A percentile compares a stretch with the other conserved stretches of the same genome.
Evolutionary conservation across 1,140 invertebrate genomes (phyloP).

Genomic region (Geopemphigus sp.): DNA sequence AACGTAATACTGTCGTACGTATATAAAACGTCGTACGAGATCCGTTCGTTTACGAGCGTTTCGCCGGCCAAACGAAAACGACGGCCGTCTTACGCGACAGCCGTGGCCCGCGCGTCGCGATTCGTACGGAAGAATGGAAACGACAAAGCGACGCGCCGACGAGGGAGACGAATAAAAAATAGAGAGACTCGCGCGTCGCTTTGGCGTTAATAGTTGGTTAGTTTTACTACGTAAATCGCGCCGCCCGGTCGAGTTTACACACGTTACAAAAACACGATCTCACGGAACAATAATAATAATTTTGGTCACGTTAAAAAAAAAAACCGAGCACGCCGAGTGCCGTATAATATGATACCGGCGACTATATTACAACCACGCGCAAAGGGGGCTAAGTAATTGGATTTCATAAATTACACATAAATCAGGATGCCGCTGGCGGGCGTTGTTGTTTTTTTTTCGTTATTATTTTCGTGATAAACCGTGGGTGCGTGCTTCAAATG

Average conservation of each 20-base stretch:
- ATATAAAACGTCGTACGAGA: too few species aligned
- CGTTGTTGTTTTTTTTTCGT: slow-evolving; percentile 1
- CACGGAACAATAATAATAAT: slow-evolving; percentile 25
- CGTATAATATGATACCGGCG: not conserved
- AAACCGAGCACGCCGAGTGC: not conserved
- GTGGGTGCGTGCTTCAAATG: slow-evolving; percentile 48
- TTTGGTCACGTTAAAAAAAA: slow-evolving; percentile 39
- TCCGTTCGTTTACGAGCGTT: too few species aligned
- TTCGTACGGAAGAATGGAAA: too few species aligned
- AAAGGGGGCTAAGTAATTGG: slow-evolving; percentile 46
- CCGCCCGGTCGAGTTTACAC: not conserved
- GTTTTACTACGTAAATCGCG: slow-evolving; percentile 32
- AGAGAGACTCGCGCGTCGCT: not conserved
- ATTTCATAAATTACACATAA: slow-evolving; percentile 44
- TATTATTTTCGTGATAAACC: slow-evolving; percentile 45
- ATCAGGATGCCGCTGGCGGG: slow-evolving; percentile 46
- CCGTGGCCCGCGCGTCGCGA: too few species aligned
- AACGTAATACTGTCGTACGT: too few species aligned
- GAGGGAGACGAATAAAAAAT: not conserved
- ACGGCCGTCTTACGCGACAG: too few species aligned
- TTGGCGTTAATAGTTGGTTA: slow-evolving; percentile 39
- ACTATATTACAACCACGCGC: slow-evolving; percentile 9
- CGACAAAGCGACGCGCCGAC: too few species aligned
- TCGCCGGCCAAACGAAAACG: too few species aligned
- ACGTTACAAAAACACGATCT: not conserved